Conservation (phyloP, 2,113 vertebrate species). For the Piliocolobus tephrosceles region DNA sequence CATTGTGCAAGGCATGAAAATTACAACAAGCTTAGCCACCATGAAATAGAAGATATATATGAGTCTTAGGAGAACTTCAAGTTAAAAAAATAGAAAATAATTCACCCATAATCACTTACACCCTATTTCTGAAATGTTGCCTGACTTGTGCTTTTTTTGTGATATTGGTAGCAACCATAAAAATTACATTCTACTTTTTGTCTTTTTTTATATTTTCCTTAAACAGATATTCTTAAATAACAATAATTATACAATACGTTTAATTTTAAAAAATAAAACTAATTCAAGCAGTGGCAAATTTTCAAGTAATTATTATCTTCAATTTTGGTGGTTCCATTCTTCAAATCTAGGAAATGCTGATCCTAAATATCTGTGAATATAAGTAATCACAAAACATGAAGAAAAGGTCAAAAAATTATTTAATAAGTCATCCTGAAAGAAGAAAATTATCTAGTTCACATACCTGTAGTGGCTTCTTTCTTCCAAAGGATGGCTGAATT, state of each 20-base stretch:
- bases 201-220: not conserved
- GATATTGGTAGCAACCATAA: not conserved
- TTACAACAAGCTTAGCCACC: not conserved
- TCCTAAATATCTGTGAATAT: not conserved
- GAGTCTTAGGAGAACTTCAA: not conserved
- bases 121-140: not conserved
- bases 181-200: not conserved
- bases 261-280: not conserved
- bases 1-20: not conserved
- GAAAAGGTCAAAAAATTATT: not conserved
- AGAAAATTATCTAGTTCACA: not conserved
- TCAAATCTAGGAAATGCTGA: not conserved
- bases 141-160: not conserved
- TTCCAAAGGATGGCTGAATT: slow-evolving; percentile 34
- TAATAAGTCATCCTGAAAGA: not conserved
- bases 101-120: not conserved
- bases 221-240: not conserved
- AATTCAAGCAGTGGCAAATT: not conserved
- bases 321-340: not conserved
- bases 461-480: slow-evolving; percentile 77
- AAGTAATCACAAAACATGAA: not conserved
- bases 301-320: slow-evolving; percentile 23
- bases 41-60: not conserved
- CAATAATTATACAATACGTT: not conserved
- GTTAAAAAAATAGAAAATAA: slow-evolving; percentile 19